Evolutionary conservation across 2,797 vertebrate species (phyloP).

Genomic region (Phoebastria nigripes): DNA sequence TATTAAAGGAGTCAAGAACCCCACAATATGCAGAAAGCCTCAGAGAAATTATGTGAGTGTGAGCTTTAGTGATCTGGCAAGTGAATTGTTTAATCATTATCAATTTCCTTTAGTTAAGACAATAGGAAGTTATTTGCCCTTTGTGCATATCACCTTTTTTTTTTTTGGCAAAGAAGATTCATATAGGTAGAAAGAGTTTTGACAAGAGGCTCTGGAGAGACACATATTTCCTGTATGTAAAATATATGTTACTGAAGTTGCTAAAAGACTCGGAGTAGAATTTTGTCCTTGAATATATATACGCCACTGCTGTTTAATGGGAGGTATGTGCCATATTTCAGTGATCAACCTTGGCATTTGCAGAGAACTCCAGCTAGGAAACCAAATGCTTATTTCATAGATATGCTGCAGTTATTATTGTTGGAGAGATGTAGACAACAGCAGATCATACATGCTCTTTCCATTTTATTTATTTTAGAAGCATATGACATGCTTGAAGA

Average conservation of each 20-base stretch:
- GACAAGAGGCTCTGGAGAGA: not conserved
- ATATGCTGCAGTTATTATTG: not conserved
- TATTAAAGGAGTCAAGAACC: not conserved
- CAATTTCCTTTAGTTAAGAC: not conserved
- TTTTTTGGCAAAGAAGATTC: not conserved
- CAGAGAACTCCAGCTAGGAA: constrained; percentile 28
- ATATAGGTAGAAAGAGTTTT: not conserved
- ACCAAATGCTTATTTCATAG: constrained; percentile 34
- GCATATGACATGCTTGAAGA: not conserved
- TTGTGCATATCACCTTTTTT: not conserved
- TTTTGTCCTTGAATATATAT: constrained; percentile 16
- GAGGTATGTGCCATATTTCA: not conserved
- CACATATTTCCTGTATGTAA: not conserved
- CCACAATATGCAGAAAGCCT: not conserved
- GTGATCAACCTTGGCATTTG: constrained; percentile 3
- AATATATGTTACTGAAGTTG: not conserved
- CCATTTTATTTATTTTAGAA: not conserved
- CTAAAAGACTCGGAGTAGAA: not conserved
- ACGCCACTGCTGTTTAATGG: not conserved
- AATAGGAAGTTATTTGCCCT: not conserved
- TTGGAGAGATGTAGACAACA: not conserved
- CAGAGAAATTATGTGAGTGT: not conserved
- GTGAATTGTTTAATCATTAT: not conserved
- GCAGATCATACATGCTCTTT: not conserved
- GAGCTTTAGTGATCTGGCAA: not conserved